Conservation (phyloP, 2,797 vertebrate genomes). For the Naso thynnoides region DNA sequence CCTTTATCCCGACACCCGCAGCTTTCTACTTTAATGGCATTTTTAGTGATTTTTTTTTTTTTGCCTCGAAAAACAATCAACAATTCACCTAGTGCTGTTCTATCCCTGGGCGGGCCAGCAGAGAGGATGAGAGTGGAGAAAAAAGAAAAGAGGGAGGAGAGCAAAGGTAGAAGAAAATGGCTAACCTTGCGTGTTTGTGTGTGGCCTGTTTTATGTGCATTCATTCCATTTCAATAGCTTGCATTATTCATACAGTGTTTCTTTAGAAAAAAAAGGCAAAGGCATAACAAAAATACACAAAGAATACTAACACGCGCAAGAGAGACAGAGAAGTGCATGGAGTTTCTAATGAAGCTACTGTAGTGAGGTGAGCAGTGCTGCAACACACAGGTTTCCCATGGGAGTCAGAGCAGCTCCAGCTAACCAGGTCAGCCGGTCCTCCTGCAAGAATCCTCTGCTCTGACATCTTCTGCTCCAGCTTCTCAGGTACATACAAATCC, state of each 20-base stretch:
- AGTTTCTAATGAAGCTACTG: constrained; percentile 53
- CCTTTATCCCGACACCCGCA: constrained; percentile 37
- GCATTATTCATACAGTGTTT: constrained; percentile 64
- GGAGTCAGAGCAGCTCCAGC: constrained; percentile 34
- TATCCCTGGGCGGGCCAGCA: constrained; percentile 14
- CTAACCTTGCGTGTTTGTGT: constrained; percentile 45
- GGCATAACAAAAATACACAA: constrained; percentile 31
- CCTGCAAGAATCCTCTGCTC: constrained; percentile 32
- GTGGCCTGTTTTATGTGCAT: constrained; percentile 41
- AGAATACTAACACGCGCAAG: constrained; percentile 13
- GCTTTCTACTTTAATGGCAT: constrained; percentile 38
- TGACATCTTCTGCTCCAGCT: constrained; percentile 6
- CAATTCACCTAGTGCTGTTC: constrained; percentile 27
- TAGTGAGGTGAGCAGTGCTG: constrained; percentile 24
- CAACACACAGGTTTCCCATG: constrained; percentile 40
- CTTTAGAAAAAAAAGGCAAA: constrained; percentile 44
- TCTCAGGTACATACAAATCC: constrained; percentile 4
- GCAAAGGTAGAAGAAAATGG: constrained; percentile 37
- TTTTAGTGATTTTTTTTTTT: constrained; percentile 15
- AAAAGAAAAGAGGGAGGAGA: constrained; percentile 5
- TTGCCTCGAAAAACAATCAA: constrained; percentile 28
- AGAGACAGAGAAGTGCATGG: constrained; percentile 5
- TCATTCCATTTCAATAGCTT: constrained; percentile 51
- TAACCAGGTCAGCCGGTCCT: constrained; percentile 57
- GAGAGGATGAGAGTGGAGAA: constrained; percentile 41